A percentile compares a stretch with the other conserved stretches of the same genome.
Evolutionary conservation across 1,140 invertebrate species (phyloP).

Genomic region (Leptopilina clavipes): DNA sequence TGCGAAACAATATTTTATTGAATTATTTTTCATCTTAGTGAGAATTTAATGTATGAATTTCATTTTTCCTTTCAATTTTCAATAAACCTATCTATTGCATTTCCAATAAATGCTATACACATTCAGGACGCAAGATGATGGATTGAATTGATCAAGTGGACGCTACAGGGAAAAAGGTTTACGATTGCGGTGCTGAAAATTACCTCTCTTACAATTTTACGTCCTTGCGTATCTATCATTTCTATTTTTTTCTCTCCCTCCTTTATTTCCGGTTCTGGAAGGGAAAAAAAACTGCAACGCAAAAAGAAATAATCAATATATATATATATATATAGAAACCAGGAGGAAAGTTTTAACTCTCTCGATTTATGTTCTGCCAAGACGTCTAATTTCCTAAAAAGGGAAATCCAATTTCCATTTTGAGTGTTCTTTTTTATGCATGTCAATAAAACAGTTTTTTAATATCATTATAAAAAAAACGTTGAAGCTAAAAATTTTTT

Average conservation of each 20-base stretch:
- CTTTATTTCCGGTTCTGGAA: background rate
- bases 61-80: slow-evolving; percentile 23
- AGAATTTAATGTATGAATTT: slow-evolving; percentile 1
- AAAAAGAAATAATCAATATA: slow-evolving; percentile 13
- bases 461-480: background rate
- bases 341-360: background rate
- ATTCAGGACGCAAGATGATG: slow-evolving; percentile 30
- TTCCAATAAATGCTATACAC: slow-evolving; percentile 19
- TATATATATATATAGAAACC: too few species aligned
- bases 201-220: slow-evolving; percentile 26
- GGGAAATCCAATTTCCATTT: background rate
- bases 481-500: background rate
- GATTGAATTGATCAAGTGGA: slow-evolving; percentile 27
- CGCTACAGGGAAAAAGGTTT: slow-evolving; percentile 18
- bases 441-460: background rate
- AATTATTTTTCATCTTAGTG: background rate
- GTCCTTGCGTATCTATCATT: slow-evolving; percentile 25
- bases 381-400: slow-evolving; percentile 1
- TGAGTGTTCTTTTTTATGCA: background rate
- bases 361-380: slow-evolving; percentile 19
- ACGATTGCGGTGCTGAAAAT: slow-evolving; percentile 31
- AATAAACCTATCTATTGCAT: slow-evolving; percentile 27
- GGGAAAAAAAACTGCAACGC: background rate
- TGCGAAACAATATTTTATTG: background rate
- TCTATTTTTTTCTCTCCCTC: background rate